Evolutionary conservation across 30 jellyfish, hydroid and myxozoan species (phyloP), one percentile per base, ranked within the genome.

Genomic region (Pseudorhiza aurosa): DNA sequence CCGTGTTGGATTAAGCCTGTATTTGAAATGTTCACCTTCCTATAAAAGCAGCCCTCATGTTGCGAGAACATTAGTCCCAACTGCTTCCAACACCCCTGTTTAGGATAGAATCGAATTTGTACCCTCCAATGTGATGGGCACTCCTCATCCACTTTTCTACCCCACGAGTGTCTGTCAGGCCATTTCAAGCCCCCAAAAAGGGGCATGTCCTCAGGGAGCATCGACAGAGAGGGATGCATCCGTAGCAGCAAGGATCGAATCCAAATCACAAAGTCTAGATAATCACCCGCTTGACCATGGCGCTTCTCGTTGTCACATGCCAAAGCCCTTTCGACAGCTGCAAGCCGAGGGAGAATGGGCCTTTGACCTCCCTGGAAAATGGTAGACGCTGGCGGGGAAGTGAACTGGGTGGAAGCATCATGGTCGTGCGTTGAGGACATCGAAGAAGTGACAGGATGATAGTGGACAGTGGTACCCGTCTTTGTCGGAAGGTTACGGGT

Each of bases 41-140:
- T n/a, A n/a, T n/a, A n/a, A n/a, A n/a, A n/a, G n/a, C n/a, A n/a
- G n/a, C n/a, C n/a, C n/a, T n/a, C n/a, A n/a, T n/a, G n/a, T n/a
- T n/a, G n/a, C n/a, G n/a, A n/a, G n/a, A n/a, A n/a, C n/a, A n/a
- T n/a, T n/a, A n/a, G n/a, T n/a, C n/a, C n/a, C n/a, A n/a, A n/a
- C n/a, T n/a, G n/a, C n/a, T n/a, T n/a, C n/a, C n/a, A n/a, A n/a
- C n/a, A n/a, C n/a, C n/a, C n/a, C n/a, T n/a, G n/a, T n/a, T n/a
- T n/a, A n/a, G n/a, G n/a, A n/a, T n/a, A n/a, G n/a, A n/a, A n/a
- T n/a, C n/a, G n/a, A n/a, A n/a, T n/a, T n/a, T n/a, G 7, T 22
- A 53, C 67, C 67, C 67, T 53, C 67, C 67, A 53, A 53, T 21
- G 14, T 4, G 67, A 10, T 53, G 67, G 67, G 36, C 67, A 53